Base-by-base conservation (phyloP, 2,888 invertebrate species). In the Carcina quercana region DNA sequence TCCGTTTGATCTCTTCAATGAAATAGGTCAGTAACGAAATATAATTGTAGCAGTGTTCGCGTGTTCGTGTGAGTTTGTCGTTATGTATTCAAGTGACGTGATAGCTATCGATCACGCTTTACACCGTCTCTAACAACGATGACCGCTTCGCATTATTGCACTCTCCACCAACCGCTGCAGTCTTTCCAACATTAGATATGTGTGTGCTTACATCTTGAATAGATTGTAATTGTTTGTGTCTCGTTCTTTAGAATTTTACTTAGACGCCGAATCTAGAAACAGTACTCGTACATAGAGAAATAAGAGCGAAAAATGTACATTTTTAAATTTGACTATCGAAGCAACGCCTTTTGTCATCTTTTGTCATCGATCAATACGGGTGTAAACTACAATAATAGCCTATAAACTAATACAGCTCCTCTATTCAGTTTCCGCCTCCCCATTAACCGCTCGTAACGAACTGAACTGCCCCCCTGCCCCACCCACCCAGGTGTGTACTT, bases 101-200 rank as follows among this genome's bases (percentile, higher is more conserved):
- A 53, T 50, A 53, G 53, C 53, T 45, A 45, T 43, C 60, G 60
- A 61, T 59, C 59, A 68, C 67, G 70, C 68, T 58, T 45, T 30
- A 37, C 43, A 51, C 55, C 57, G 53, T 43, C 42, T 47, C 43
- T 53, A 53, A 47, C 37, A 40, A 43, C 38, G 37, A 39, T 40
- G 39, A 49, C n/a, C 56, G 59, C 62, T 59, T 53, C 43, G 43
- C 48, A 43, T 55, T 45, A 35, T 33, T 60, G 70, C 73, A 76
- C 72, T 56, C 58, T 65, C n/a, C 68, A 68, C 63, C 56, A 62
- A 58, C 53, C 60, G 65, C 52, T 53, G 58, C 54, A 69, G 66
- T 80, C 82, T 82, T 79, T 83, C 80, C 79, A 78, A 79, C 76
- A 75, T 70, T 62, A 67, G 61, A 70, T 67, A 52, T 32, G 47